Conservation (phyloP, 2,113 vertebrate genomes). For the Amblyornis subalaris region DNA sequence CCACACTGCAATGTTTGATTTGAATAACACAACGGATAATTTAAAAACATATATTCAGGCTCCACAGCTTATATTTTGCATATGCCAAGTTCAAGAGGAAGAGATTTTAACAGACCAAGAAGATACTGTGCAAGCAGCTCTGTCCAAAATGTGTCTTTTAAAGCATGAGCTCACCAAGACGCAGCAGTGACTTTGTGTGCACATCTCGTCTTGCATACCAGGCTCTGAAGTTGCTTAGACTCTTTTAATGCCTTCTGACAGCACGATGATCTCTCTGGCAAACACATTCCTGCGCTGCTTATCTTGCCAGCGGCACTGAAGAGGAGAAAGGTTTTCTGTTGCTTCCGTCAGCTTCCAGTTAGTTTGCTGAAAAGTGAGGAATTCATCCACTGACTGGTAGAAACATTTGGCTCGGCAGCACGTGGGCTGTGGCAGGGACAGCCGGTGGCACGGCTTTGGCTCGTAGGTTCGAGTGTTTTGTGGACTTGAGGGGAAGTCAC, state of each 20-base stretch:
- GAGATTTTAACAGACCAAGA: background rate
- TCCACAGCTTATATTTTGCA: accelerated
- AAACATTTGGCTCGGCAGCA: accelerated
- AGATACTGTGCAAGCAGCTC: background rate
- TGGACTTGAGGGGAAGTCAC: background rate
- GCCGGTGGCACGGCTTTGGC: background rate
- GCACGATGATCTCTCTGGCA: background rate
- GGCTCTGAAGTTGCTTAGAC: background rate
- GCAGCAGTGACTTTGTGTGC: accelerated
- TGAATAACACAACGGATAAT: background rate
- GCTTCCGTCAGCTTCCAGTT: background rate
- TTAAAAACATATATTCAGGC: background rate
- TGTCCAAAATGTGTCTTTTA: background rate
- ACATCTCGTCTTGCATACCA: background rate
- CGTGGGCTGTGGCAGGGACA: accelerated
- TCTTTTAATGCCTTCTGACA: background rate
- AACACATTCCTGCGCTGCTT: background rate
- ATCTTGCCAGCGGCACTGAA: background rate
- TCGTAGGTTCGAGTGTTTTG: background rate
- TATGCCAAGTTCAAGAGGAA: background rate
- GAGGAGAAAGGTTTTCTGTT: background rate
- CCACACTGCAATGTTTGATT: background rate
- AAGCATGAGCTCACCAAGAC: background rate
- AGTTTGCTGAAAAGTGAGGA: background rate
- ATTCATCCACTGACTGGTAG: accelerated